These are phyloP conservation scores for Notoglanidium macrostoma DNA, from an alignment of 2,797 vertebrate genomes.

Conservation along the genomic window DNA sequence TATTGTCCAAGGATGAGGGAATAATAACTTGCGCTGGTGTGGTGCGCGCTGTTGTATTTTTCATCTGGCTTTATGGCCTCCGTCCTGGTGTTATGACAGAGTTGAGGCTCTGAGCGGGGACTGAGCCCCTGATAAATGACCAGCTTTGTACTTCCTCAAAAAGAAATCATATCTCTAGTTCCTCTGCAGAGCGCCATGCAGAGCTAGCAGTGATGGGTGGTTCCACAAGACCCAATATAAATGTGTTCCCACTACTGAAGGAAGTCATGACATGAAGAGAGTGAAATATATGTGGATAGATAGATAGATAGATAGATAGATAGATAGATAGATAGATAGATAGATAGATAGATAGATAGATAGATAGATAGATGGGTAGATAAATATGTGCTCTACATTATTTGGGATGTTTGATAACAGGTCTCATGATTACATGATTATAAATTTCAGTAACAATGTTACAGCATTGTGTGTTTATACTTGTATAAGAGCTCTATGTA, in stretches of 20 bases:
- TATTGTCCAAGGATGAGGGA: slow-evolving; percentile 61
- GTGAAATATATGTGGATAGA: slow-evolving; percentile 19
- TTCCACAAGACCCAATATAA: slow-evolving; percentile 53
- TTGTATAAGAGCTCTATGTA: not conserved
- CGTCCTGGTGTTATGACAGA: slow-evolving; percentile 67
- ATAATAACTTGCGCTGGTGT: slow-evolving; percentile 59
- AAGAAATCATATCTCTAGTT: slow-evolving; percentile 67
- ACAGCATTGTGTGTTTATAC: slow-evolving; percentile 10
- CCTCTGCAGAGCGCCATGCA: slow-evolving; percentile 56
- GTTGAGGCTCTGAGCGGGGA: slow-evolving; percentile 56
- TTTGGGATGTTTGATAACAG: not conserved
- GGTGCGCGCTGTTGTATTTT: slow-evolving; percentile 57
- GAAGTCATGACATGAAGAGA: slow-evolving; percentile 42
- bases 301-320: not conserved
- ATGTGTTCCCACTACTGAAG: slow-evolving; percentile 50
- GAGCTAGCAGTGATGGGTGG: slow-evolving; percentile 60
- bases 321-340: not conserved
- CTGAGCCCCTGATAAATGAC: slow-evolving; percentile 65
- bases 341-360: not conserved
- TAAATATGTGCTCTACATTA: not conserved
- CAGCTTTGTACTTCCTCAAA: slow-evolving; percentile 64
- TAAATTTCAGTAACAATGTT: not conserved
- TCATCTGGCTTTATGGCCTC: slow-evolving; percentile 62
- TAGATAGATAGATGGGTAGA: slow-evolving; percentile 5
- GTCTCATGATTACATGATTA: not conserved